Evolutionary conservation across 2,113 vertebrate genomes (phyloP).

Genomic region (Hassar affinis): DNA sequence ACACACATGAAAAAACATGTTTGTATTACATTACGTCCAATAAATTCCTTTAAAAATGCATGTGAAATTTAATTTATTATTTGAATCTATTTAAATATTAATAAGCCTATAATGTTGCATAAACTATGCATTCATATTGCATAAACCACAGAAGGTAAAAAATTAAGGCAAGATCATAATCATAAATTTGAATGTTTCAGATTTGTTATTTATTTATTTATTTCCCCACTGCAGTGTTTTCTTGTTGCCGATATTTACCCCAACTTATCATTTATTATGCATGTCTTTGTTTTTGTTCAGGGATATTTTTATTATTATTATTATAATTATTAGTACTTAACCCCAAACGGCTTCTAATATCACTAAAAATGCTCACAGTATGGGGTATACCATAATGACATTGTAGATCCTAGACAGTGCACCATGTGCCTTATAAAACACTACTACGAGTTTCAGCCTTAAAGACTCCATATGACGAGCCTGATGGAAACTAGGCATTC

Average conservation of each 20-base stretch:
- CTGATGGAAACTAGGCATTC: not conserved
- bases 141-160: not conserved
- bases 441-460: not conserved
- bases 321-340: too few relatives aligned
- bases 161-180: not conserved
- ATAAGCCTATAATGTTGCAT: slow-evolving; percentile 10
- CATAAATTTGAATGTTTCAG: not conserved
- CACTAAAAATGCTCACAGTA: not conserved
- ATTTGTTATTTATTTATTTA: not conserved
- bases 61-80: slow-evolving; percentile 12
- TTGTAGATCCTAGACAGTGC: not conserved
- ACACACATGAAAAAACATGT: slow-evolving; percentile 3
- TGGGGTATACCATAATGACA: not conserved
- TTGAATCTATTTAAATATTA: slow-evolving; percentile 15
- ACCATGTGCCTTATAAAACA: not conserved
- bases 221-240: not conserved
- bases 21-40: slow-evolving; percentile 45
- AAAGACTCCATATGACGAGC: not conserved
- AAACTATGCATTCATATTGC: slow-evolving; percentile 13
- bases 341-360: not conserved
- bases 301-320: not conserved
- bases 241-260: not conserved
- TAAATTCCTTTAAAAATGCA: slow-evolving; percentile 47
- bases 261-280: not conserved
- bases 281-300: not conserved